Evolutionary conservation across 2,888 invertebrate genomes (phyloP).

Genomic region (Drosophila anceps): DNA sequence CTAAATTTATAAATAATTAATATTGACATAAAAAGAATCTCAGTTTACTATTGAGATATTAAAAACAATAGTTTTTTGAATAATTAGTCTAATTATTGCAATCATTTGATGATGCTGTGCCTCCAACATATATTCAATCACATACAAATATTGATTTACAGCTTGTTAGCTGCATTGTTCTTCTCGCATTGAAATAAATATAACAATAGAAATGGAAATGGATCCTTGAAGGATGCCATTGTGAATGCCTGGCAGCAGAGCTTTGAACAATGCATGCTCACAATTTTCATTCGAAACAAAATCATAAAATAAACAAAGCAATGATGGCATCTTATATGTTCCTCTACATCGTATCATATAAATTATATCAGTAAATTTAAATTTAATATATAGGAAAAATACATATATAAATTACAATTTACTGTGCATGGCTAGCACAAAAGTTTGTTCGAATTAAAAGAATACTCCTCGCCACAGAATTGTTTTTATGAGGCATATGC

Average conservation of each 20-base stretch:
- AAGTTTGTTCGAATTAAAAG: not conserved
- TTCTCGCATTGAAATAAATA: conserved; percentile 16
- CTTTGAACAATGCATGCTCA: conserved; percentile 22
- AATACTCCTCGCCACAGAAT: not conserved
- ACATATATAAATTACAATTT: conserved; percentile 1
- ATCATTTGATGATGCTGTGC: not conserved
- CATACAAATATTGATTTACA: conserved; percentile 33
- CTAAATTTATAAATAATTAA: not conserved
- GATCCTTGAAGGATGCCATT: conserved; percentile 16
- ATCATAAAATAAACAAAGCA: conserved; percentile 24
- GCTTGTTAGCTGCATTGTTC: conserved; percentile 23
- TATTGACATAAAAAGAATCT: too few species aligned
- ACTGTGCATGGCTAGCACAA: not conserved
- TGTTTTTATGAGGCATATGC: not conserved
- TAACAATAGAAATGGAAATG: conserved; percentile 7
- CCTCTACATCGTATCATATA: not conserved
- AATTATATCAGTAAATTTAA: conserved; percentile 7
- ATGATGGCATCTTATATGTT: not conserved
- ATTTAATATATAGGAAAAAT: not conserved
- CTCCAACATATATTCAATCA: not conserved
- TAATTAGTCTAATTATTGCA: not conserved
- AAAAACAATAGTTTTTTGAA: not conserved
- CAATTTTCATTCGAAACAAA: not conserved
- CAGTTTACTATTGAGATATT: not conserved
- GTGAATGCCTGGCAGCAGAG: conserved; percentile 11